Evolutionary conservation across 1,140 invertebrate species (phyloP).

Genomic region (Ceratoteleas bidentatus): DNA sequence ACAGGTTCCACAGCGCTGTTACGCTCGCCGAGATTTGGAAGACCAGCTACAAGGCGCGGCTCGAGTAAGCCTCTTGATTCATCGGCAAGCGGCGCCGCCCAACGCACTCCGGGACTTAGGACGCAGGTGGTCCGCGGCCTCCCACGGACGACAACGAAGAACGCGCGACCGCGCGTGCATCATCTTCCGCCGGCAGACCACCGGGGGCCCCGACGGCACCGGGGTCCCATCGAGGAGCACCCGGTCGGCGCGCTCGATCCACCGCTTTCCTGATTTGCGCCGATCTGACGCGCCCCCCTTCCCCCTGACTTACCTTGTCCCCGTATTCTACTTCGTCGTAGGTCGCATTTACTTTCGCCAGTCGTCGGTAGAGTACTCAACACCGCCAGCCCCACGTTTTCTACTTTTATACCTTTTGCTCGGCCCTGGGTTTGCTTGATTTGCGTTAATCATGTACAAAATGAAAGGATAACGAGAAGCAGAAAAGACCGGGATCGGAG

Average conservation of each 20-base stretch:
- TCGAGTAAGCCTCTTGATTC: conserved; percentile 84
- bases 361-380: conserved; percentile 48
- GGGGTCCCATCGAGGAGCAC: conserved; percentile 10
- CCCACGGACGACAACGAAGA: conserved; percentile 57
- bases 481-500: background rate
- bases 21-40: conserved; percentile 99
- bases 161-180: conserved; percentile 40
- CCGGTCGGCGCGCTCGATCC: background rate
- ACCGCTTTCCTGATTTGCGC: no score
- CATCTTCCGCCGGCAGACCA: conserved; percentile 46
- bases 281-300: no score
- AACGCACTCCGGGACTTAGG: conserved; percentile 18
- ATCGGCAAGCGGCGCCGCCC: background rate
- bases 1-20: conserved; percentile 97
- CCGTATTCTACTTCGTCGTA: conserved; percentile 49
- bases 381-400: conserved; percentile 73
- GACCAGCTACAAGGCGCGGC: conserved; percentile 95
- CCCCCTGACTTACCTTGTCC: no score
- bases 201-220: conserved; percentile 20
- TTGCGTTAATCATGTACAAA: conserved; percentile 53
- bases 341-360: conserved; percentile 60
- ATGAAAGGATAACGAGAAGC: background rate
- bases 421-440: conserved; percentile 20
- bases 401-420: conserved; percentile 79
- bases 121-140: conserved; percentile 5